These are phyloP conservation scores for Mesoligia furuncula DNA, from an alignment of 2,888 invertebrate genomes.

Conservation along the genomic window DNA sequence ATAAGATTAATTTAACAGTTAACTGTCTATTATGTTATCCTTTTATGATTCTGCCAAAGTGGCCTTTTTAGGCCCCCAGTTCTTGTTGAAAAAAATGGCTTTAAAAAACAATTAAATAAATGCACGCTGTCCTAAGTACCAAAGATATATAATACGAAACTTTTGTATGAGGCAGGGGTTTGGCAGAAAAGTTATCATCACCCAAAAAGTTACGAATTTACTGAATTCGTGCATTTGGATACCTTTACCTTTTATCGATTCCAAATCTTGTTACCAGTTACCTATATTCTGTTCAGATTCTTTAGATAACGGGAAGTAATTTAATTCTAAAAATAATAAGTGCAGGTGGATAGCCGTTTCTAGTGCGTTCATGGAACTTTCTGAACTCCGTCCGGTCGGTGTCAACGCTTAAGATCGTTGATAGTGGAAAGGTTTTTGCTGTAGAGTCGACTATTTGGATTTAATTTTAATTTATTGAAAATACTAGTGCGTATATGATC, in stretches of 20 bases:
- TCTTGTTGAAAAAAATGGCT: too few species aligned
- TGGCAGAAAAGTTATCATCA: background rate
- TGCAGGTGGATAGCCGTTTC: conserved; percentile 10
- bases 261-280: background rate
- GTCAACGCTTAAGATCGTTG: conserved; percentile 1
- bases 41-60: too few species aligned
- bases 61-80: too few species aligned
- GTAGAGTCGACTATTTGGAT: background rate
- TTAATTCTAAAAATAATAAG: background rate
- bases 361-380: conserved; percentile 8
- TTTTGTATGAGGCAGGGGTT: background rate
- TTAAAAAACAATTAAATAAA: background rate
- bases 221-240: background rate
- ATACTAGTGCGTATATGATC: too few species aligned
- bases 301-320: conserved; percentile 12
- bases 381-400: background rate
- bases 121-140: too few species aligned
- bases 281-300: background rate
- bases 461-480: background rate
- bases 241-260: too few species aligned
- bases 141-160: background rate
- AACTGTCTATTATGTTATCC: too few species aligned
- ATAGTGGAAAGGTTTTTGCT: conserved; percentile 6
- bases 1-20: too few species aligned
- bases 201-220: background rate